phyloP scores from a whole-genome alignment of 2,888 invertebrate genomes.

The Frankliniella intonsa region DNA sequence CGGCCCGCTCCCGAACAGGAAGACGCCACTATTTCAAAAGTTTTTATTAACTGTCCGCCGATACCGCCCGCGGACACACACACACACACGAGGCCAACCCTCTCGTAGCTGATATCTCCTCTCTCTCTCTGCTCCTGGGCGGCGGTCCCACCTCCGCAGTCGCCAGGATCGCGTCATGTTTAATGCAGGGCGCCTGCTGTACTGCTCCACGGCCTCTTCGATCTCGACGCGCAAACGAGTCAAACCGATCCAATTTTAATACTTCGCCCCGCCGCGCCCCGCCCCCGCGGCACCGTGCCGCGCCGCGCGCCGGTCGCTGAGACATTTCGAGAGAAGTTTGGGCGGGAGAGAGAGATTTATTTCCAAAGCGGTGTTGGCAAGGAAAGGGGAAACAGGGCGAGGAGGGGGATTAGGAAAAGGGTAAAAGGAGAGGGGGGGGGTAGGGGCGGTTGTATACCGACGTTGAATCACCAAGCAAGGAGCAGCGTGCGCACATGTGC shows the following conservation, averaged over 20 bases:
- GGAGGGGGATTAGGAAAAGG: not conserved
- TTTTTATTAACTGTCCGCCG: not conserved
- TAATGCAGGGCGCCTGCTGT: not conserved
- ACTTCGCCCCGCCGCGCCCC: too few relatives aligned
- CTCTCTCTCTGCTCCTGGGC: too few relatives aligned
- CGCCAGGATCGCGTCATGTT: not conserved
- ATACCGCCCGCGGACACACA: not conserved
- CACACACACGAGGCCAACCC: too few relatives aligned
- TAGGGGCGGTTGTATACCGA: too few relatives aligned
- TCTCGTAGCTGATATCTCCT: too few relatives aligned
- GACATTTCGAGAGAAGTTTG: not conserved
- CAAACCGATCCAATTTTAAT: too few relatives aligned
- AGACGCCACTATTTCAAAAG: constrained; percentile 16
- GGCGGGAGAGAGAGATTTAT: not conserved
- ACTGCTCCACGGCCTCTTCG: not conserved
- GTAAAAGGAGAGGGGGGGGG: too few relatives aligned
- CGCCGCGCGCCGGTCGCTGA: not conserved
- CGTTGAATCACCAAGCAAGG: too few relatives aligned
- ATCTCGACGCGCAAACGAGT: not conserved
- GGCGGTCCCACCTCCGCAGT: not conserved
- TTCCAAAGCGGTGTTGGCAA: not conserved
- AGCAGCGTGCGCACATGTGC: too few relatives aligned
- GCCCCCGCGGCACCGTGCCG: not conserved
- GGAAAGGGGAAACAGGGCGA: not conserved
- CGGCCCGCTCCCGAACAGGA: not conserved